phyloP scores from a whole-genome alignment of 2,888 invertebrate genomes.

The Troilus luridus region DNA sequence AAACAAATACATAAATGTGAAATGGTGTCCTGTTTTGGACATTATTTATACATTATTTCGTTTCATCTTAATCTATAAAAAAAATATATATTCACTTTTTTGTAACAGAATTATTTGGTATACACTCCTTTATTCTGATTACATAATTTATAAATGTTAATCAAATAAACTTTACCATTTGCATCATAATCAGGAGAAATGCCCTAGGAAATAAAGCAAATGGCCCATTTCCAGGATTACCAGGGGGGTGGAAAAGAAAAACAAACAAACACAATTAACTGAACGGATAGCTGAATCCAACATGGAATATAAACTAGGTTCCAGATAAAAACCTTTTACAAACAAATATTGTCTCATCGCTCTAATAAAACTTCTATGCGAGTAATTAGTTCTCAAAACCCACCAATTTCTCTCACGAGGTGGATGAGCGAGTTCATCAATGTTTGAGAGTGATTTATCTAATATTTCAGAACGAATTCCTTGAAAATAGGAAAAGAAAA shows the following conservation, averaged over 20 bases:
- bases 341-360: background rate
- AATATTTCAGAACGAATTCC: too few relatives aligned
- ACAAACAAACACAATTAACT: slow-evolving; percentile 1
- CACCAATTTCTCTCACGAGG: too few relatives aligned
- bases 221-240: background rate
- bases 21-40: too few relatives aligned
- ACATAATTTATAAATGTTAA: background rate
- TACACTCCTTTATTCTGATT: background rate
- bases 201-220: background rate
- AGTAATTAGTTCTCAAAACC: too few relatives aligned
- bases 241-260: background rate
- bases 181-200: background rate
- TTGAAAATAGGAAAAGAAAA: too few relatives aligned
- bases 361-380: background rate
- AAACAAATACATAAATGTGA: too few relatives aligned
- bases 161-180: background rate
- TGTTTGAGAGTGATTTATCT: too few relatives aligned
- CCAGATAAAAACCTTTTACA: background rate
- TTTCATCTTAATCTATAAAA: too few relatives aligned
- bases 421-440: too few relatives aligned
- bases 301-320: background rate
- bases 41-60: too few relatives aligned
- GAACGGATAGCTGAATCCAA: background rate
- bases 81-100: too few relatives aligned
- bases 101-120: too few relatives aligned